Evolutionary conservation across 2,797 vertebrate species (phyloP), one percentile per base, ranked within the genome.

Genomic region (Clarias fuscus): DNA sequence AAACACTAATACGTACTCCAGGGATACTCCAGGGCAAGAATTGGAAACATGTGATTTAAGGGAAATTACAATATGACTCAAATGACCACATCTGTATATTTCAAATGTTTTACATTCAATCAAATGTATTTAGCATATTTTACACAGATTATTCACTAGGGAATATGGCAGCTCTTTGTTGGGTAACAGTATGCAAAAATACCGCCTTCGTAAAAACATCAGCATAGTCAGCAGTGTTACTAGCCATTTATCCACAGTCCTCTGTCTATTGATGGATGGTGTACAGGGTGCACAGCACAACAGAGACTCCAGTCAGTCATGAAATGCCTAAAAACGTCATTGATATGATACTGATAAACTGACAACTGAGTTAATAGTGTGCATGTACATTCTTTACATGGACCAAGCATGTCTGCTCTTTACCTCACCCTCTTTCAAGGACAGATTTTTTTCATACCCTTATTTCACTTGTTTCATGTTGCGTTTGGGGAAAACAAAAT

Each of bases 401-500:
- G n/a, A 27, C 27, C 85, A 88, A 92, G 84, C 92, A 59, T 15
- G 71, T 33, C 53, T 84, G n/a, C 27, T 62, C 73, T 30, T 33
- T 64, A 22, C 75, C 67, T 71, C 89, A 89, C 88, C 89, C 83
- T 90, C 89, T 90, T 92, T 73, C 76, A 92, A 90, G 82, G 72
- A 86, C 83, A 64, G 72, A 72, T 43, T 70, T 70, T 33, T 76
- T 80, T 53, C 72, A 48, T 85, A 79, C 56, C 67, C 62, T 58
- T 86, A 77, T 53, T 64, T 88, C 93, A 88, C 93, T 93, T 79
- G 85, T 91, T 94, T 93, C 91, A 92, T 89, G 92, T 93, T 92
- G 91, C 88, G 91, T 94, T 94, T 90, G 90, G 89, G 92, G 92
- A 94, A 22, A 95, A 94, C 94, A 94, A 93, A 94, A 94, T 94